Conservation (phyloP, 64 coral and sea anemone genomes). For the Pachyseris speciosa region DNA sequence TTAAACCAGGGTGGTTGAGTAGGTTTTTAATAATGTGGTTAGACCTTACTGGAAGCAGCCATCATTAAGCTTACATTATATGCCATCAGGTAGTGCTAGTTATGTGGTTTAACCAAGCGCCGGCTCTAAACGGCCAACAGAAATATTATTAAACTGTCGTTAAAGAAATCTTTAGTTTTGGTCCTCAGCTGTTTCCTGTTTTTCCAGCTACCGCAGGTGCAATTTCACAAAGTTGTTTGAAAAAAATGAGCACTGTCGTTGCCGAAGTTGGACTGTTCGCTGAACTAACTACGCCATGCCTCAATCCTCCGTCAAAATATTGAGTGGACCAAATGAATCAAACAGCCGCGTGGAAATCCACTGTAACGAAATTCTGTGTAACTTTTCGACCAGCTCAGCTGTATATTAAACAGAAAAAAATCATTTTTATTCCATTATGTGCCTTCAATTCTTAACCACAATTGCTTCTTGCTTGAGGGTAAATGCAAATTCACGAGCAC, state of each 20-base stretch:
- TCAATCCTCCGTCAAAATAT: not conserved
- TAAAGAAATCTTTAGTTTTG: slow-evolving; percentile 40
- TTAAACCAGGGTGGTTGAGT: not conserved
- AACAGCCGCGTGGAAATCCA: not conserved
- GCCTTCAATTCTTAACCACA: slow-evolving; percentile 28
- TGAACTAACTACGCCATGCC: no score
- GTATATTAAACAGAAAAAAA: slow-evolving; percentile 16
- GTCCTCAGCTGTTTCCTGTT: slow-evolving; percentile 45
- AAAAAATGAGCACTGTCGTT: not conserved
- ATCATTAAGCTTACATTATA: no score
- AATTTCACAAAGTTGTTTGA: not conserved
- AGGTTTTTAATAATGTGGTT: not conserved
- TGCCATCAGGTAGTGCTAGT: not conserved
- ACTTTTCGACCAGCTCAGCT: not conserved
- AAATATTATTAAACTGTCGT: slow-evolving; percentile 50
- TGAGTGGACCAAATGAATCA: not conserved
- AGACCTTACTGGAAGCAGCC: not conserved
- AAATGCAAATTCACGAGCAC: slow-evolving; percentile 41
- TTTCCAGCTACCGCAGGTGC: slow-evolving; percentile 14
- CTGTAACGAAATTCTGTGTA: not conserved
- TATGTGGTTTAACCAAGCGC: not conserved
- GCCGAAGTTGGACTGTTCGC: not conserved
- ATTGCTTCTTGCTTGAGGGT: not conserved
- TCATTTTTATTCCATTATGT: slow-evolving; percentile 20
- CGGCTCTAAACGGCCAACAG: not conserved